These are phyloP conservation scores for Acronicta aceris DNA, from an alignment of 2,888 invertebrate species.

Conservation along the genomic window DNA sequence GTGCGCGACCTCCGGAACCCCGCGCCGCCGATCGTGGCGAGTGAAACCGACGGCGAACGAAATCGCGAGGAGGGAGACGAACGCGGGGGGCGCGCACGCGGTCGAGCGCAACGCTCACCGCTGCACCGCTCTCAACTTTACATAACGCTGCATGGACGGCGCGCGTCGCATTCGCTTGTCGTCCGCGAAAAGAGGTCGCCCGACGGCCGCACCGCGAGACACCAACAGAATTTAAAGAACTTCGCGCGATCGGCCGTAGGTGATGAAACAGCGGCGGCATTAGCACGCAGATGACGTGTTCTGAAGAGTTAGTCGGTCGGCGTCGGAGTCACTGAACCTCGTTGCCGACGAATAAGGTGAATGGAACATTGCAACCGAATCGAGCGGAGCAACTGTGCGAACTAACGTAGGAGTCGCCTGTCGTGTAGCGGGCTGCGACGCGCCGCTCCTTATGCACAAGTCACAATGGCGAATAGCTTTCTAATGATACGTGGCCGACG, in stretches of 20 bases:
- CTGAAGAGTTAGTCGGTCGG: slow-evolving; percentile 80
- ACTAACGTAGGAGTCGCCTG: slow-evolving; percentile 68
- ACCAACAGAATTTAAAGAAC: slow-evolving; percentile 83
- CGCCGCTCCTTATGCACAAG: slow-evolving; percentile 73
- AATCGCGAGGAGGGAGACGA: slow-evolving; percentile 73
- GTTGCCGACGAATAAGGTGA: slow-evolving; percentile 85
- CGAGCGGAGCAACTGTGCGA: slow-evolving; percentile 69
- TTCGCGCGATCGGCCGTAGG: slow-evolving; percentile 71
- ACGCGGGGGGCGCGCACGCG: slow-evolving; percentile 79
- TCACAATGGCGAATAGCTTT: slow-evolving; percentile 77
- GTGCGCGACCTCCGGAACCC: slow-evolving; percentile 83
- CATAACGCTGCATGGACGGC: slow-evolving; percentile 80
- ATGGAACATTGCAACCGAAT: slow-evolving; percentile 87
- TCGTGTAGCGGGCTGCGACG: slow-evolving; percentile 62
- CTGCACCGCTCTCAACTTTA: slow-evolving; percentile 84
- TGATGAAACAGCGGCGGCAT: slow-evolving; percentile 81
- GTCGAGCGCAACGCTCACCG: slow-evolving; percentile 84
- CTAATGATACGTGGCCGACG: slow-evolving; percentile 78
- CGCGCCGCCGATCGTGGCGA: slow-evolving; percentile 73
- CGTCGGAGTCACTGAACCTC: slow-evolving; percentile 87
- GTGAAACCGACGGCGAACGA: slow-evolving; percentile 78
- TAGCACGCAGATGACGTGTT: slow-evolving; percentile 84
- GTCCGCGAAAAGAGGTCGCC: slow-evolving; percentile 83
- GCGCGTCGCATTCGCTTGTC: slow-evolving; percentile 65
- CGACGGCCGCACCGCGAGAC: slow-evolving; percentile 72